These are phyloP conservation scores for Heliopora coerulea DNA, from an alignment of 92 coral and sea anemone species.

Conservation along the genomic window DNA sequence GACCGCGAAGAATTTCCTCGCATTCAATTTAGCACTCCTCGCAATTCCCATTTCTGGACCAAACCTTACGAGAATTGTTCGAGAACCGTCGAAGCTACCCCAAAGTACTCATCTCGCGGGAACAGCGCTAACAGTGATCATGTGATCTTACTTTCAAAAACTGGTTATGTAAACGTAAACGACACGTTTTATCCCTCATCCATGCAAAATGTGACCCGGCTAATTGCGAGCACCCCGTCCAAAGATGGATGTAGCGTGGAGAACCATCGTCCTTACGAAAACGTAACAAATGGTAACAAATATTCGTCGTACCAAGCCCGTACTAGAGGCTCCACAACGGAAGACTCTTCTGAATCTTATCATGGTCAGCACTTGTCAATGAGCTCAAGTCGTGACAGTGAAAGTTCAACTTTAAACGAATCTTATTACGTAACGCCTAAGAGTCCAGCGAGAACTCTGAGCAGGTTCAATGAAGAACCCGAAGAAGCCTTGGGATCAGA, in stretches of 20 bases:
- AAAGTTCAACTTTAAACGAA: background rate
- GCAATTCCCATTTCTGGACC: background rate
- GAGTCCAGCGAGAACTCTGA: conserved; percentile 14
- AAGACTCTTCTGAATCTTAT: background rate
- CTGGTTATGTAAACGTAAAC: conserved; percentile 11
- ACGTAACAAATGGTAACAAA: background rate
- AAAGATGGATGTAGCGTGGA: background rate
- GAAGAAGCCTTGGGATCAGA: background rate
- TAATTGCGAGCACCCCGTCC: background rate
- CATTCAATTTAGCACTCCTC: background rate
- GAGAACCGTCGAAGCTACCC: too few relatives aligned
- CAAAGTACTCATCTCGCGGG: too few relatives aligned
- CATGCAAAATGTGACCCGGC: background rate
- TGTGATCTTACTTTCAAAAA: background rate
- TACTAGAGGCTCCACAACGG: background rate
- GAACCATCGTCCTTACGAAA: background rate
- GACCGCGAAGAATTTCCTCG: background rate
- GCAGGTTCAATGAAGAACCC: conserved; percentile 4
- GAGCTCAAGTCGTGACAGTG: background rate
- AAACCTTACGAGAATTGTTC: too few relatives aligned
- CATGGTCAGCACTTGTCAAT: conserved; percentile 9
- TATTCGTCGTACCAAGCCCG: background rate
- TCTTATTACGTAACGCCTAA: conserved; percentile 22
- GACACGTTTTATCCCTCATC: conserved; percentile 2
- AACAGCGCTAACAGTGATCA: background rate